A percentile compares a stretch with the other conserved stretches of the same genome.
Evolutionary conservation across 2,113 vertebrate genomes (phyloP).

Genomic region (Gulo gulo): DNA sequence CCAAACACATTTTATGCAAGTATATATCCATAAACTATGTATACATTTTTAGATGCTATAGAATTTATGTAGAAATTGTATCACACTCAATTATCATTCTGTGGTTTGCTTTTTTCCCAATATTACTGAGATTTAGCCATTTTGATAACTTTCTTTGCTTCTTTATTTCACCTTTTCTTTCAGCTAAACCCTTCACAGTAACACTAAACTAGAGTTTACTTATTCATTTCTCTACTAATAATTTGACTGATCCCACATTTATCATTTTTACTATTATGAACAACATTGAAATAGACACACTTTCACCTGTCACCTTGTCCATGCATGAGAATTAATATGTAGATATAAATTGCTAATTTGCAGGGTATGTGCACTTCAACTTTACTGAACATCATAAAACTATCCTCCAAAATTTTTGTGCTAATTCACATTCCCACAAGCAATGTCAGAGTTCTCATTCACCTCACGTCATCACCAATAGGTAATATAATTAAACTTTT

Average conservation of each 20-base stretch:
- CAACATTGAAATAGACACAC: not conserved
- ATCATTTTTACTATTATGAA: not conserved
- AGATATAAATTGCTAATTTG: not conserved
- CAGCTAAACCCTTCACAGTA: not conserved
- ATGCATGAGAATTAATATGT: not conserved
- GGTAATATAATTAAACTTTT: not conserved
- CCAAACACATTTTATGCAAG: not conserved
- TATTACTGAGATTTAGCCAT: not conserved
- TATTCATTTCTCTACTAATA: not conserved
- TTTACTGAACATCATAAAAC: not conserved
- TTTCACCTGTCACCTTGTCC: too few relatives aligned
- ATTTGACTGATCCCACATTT: not conserved
- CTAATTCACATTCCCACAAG: not conserved
- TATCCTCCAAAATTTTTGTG: not conserved
- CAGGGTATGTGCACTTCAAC: not conserved
- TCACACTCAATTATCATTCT: not conserved
- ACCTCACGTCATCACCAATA: not conserved
- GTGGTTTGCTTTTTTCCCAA: not conserved
- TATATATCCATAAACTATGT: not conserved
- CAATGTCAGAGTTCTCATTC: not conserved
- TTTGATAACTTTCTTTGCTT: not conserved
- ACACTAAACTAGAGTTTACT: not conserved
- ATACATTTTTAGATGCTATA: not conserved
- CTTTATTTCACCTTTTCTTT: not conserved
- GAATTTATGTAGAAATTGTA: not conserved